A percentile compares a stretch with the other conserved stretches of the same genome.
These are phyloP conservation scores for Microcebus lehilahytsara DNA, from an alignment of 2,113 vertebrate species.

Conservation along the genomic window DNA sequence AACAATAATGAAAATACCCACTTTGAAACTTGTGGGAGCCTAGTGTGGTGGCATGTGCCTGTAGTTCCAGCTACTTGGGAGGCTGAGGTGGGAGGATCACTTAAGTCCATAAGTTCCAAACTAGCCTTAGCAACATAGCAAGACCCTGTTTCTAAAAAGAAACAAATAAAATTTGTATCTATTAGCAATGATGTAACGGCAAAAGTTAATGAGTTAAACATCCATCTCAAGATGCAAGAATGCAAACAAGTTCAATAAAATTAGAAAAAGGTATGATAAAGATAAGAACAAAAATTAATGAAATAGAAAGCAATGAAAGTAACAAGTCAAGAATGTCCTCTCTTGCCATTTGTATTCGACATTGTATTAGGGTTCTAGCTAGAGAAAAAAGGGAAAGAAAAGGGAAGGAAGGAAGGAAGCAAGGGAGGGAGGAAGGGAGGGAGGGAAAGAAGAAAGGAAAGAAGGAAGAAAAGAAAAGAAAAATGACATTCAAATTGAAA, in stretches of 20 bases:
- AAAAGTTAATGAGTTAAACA: constrained; percentile 9
- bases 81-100: not conserved
- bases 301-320: constrained; percentile 23
- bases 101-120: not conserved
- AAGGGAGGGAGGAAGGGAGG: too few species aligned
- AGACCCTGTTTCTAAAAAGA: not conserved
- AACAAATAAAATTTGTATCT: not conserved
- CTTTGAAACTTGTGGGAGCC: not conserved
- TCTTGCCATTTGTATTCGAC: not conserved
- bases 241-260: not conserved
- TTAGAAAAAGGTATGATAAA: not conserved
- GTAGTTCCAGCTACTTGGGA: not conserved
- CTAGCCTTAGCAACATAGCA: not conserved
- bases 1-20: not conserved
- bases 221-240: not conserved
- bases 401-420: too few species aligned
- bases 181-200: not conserved
- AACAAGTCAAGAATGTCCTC: not conserved
- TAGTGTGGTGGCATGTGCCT: not conserved
- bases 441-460: too few species aligned
- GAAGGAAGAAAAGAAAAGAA: not conserved
- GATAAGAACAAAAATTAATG: not conserved
- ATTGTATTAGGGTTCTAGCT: not conserved
- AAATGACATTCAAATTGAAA: not conserved
- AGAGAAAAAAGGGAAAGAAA: not conserved